A percentile compares a stretch with the other conserved stretches of the same genome.
These are phyloP conservation scores for Aphelocoma coerulescens DNA, from an alignment of 2,113 vertebrate genomes.

Conservation along the genomic window DNA sequence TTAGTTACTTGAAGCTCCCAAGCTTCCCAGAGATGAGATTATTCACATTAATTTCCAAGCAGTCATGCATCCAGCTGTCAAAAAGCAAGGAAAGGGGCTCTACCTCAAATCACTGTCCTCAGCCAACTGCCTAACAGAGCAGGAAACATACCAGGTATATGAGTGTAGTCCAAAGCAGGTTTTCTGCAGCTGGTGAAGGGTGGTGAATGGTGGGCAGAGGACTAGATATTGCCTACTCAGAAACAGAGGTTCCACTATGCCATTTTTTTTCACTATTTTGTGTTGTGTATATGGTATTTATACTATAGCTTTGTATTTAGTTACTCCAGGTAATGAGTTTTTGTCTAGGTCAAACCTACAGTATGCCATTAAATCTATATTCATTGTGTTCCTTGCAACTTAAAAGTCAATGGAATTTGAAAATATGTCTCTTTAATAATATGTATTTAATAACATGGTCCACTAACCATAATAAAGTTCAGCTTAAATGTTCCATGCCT, in stretches of 20 bases:
- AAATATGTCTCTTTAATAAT: background rate
- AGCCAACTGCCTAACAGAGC: background rate
- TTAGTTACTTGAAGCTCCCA: background rate
- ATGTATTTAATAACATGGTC: conserved; percentile 42
- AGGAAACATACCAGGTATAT: background rate
- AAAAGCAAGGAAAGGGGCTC: background rate
- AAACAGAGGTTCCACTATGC: background rate
- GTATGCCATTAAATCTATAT: background rate
- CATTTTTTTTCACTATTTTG: background rate
- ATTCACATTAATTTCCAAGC: background rate
- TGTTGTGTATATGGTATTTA: background rate
- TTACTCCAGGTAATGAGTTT: background rate
- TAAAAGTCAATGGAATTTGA: background rate
- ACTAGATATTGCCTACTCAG: background rate
- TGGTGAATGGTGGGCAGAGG: background rate
- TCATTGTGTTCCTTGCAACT: background rate
- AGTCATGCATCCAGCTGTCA: background rate
- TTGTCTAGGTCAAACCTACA: background rate
- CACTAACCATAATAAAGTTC: conserved; percentile 28
- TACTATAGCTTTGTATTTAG: background rate
- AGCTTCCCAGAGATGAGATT: background rate
- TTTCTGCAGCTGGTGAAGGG: background rate
- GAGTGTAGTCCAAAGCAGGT: background rate
- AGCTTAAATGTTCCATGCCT: conserved; percentile 2
- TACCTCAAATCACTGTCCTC: background rate